Evolutionary conservation across 2,888 invertebrate species (phyloP).

Genomic region (Hermaeophaga mercurialis): DNA sequence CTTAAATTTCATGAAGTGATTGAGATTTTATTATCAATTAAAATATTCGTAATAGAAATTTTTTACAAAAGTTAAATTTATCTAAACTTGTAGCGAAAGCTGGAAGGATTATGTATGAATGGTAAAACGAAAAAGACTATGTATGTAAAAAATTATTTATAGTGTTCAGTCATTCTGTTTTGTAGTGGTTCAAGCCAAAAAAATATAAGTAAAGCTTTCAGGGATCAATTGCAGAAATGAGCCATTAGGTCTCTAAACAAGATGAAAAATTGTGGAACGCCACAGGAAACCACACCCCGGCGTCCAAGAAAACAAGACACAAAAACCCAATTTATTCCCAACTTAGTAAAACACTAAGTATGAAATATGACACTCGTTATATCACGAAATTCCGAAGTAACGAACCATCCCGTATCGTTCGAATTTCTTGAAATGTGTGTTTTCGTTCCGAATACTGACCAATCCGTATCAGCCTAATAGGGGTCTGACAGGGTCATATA

Average conservation of each 20-base stretch:
- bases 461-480: constrained; percentile 31
- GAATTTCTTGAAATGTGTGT: constrained; percentile 24
- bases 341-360: constrained; percentile 14
- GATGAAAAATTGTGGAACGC: background rate
- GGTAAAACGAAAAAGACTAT: too few species aligned
- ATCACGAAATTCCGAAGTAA: constrained; percentile 20
- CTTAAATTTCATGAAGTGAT: too few species aligned
- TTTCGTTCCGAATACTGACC: constrained; percentile 21
- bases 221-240: background rate
- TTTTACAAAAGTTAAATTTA: too few species aligned
- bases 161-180: too few species aligned
- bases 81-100: too few species aligned
- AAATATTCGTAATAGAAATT: too few species aligned
- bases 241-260: background rate
- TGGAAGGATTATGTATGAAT: too few species aligned
- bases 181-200: too few species aligned
- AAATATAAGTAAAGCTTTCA: background rate
- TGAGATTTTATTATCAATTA: too few species aligned
- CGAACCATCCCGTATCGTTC: constrained; percentile 18
- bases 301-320: background rate
- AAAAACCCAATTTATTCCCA: constrained; percentile 16
- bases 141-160: too few species aligned
- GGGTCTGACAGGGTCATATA: constrained; percentile 30
- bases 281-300: background rate
- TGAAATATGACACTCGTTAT: constrained; percentile 26